A percentile compares a stretch with the other conserved stretches of the same genome.
phyloP scores from a whole-genome alignment of 30 jellyfish, hydroid and myxozoan genomes.

The Aurelia aurita region DNA sequence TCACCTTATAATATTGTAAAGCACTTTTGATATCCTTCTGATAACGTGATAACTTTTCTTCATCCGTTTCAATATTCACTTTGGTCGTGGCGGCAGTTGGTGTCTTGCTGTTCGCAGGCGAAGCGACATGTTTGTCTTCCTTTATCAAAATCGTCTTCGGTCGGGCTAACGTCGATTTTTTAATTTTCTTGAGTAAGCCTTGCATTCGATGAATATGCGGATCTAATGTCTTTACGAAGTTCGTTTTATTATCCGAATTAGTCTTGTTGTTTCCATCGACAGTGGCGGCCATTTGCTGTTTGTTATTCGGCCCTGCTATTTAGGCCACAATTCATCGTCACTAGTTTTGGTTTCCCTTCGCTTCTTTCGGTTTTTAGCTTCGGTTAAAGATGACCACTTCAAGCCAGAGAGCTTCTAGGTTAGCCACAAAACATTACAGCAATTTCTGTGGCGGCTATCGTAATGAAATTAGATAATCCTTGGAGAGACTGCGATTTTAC shows the following conservation, averaged over 20 bases:
- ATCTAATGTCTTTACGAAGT: slow-evolving; percentile 41
- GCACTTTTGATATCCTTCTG: slow-evolving; percentile 99
- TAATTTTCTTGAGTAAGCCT: slow-evolving; percentile 69
- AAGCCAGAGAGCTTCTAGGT: slow-evolving; percentile 7
- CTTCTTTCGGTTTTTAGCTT: not conserved
- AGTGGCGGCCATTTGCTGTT: slow-evolving; percentile 73
- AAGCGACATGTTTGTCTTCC: slow-evolving; percentile 62
- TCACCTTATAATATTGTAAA: slow-evolving; percentile 92
- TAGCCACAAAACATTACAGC: slow-evolving; percentile 5
- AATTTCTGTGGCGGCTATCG: slow-evolving; percentile 8
- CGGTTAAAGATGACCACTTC: slow-evolving; percentile 26
- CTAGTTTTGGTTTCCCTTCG: too few relatives aligned
- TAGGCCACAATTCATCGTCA: slow-evolving; percentile 49
- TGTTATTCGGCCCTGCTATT: slow-evolving; percentile 4
- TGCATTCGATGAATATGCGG: slow-evolving; percentile 63
- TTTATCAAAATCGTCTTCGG: slow-evolving; percentile 42
- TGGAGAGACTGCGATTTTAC: not conserved
- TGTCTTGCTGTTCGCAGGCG: slow-evolving; percentile 57
- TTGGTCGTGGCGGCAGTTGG: slow-evolving; percentile 5
- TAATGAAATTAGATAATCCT: slow-evolving; percentile 1
- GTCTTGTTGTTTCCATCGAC: slow-evolving; percentile 52
- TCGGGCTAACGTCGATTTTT: slow-evolving; percentile 70
- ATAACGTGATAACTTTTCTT: slow-evolving; percentile 74
- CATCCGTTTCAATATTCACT: slow-evolving; percentile 67
- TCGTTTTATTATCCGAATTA: slow-evolving; percentile 25